These are phyloP conservation scores for Paracanthobrama guichenoti DNA, from an alignment of 2,113 vertebrate genomes.

Conservation along the genomic window DNA sequence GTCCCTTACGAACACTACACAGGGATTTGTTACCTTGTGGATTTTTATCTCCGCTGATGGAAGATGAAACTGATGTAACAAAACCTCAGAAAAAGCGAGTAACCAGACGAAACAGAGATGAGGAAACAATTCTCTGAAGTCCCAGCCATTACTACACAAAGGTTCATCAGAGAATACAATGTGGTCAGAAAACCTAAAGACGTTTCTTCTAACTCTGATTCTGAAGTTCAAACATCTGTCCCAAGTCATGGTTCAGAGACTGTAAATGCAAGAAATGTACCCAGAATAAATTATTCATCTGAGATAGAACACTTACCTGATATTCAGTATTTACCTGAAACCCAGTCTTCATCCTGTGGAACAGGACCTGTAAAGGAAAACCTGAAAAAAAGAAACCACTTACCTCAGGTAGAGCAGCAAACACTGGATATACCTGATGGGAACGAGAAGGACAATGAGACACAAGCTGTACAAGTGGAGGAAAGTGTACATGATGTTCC, in stretches of 20 bases:
- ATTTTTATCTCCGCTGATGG: no score
- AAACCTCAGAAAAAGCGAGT: no score
- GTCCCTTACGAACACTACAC: no score
- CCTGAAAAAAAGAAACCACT: neutral
- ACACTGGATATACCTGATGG: neutral
- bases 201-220: neutral
- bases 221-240: neutral
- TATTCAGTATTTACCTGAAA: neutral
- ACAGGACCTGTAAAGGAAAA: neutral
- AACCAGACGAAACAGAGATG: no score
- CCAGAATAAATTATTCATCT: neutral
- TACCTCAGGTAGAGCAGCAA: slow-evolving; percentile 3
- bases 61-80: no score
- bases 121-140: no score
- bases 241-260: neutral
- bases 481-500: neutral
- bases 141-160: neutral
- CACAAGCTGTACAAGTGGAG: neutral
- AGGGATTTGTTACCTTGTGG: no score
- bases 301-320: neutral
- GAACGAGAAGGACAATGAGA: neutral
- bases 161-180: neutral
- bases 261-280: neutral
- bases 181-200: neutral
- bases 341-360: neutral